phyloP scores from a whole-genome alignment of 2,888 invertebrate species.

The Euzophera pinguis region DNA sequence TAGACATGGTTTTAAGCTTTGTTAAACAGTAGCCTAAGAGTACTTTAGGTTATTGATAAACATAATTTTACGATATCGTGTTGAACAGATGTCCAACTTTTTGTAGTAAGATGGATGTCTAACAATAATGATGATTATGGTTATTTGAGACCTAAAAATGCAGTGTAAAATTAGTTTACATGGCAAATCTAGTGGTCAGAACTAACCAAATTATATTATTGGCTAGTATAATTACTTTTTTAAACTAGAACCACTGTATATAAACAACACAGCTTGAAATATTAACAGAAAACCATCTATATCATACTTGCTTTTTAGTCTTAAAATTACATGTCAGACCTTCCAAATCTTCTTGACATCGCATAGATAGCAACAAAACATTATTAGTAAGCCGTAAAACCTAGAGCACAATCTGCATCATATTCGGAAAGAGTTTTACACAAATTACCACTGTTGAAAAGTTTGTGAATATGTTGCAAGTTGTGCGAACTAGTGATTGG shows the following conservation, averaged over 20 bases:
- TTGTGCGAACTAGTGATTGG: slow-evolving; percentile 30
- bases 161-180: neutral
- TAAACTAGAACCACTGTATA: slow-evolving; percentile 31
- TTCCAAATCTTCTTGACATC: slow-evolving; percentile 54
- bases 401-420: slow-evolving; percentile 36
- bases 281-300: slow-evolving; percentile 46
- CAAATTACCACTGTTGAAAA: slow-evolving; percentile 16
- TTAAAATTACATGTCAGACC: slow-evolving; percentile 53
- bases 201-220: neutral
- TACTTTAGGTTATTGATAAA: no score
- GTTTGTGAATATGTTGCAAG: slow-evolving; percentile 34
- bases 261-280: slow-evolving; percentile 38
- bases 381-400: slow-evolving; percentile 51
- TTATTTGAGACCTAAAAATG: neutral
- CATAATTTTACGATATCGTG: no score
- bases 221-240: slow-evolving; percentile 11
- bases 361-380: slow-evolving; percentile 68
- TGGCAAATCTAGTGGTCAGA: neutral
- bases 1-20: no score
- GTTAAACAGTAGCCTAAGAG: no score
- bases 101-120: no score
- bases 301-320: slow-evolving; percentile 41
- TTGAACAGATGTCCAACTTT: no score
- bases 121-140: neutral
- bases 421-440: slow-evolving; percentile 15